Evolutionary conservation across 1,140 invertebrate genomes (phyloP).

Genomic region (Araneus ventricosus): DNA sequence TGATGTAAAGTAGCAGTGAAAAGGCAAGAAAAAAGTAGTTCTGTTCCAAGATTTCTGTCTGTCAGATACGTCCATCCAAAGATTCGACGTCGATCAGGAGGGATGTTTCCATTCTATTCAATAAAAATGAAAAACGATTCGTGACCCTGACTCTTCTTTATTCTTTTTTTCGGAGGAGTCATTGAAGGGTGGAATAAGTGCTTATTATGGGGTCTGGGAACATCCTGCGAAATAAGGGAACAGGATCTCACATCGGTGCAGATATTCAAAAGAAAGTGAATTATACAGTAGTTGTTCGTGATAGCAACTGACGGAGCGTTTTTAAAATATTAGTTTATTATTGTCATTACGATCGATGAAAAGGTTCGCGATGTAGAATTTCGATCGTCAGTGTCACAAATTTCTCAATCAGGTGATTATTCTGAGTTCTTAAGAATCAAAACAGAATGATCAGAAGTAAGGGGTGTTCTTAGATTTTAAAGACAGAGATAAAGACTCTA

Average conservation of each 20-base stretch:
- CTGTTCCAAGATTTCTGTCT: neutral
- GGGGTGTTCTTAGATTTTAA: no score
- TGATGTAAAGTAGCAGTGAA: conserved; percentile 36
- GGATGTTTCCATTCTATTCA: conserved; percentile 32
- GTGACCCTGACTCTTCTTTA: conserved; percentile 2
- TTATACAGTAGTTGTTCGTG: neutral
- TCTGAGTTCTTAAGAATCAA: neutral
- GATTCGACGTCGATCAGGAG: conserved; percentile 1
- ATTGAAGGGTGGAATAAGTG: conserved; percentile 29
- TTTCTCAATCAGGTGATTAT: conserved; percentile 4
- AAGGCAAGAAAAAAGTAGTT: neutral
- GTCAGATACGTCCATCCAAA: conserved; percentile 5
- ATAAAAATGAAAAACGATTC: conserved; percentile 29
- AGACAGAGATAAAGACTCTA: no score
- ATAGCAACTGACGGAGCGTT: neutral
- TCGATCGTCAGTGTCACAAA: conserved; percentile 3
- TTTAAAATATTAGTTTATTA: conserved; percentile 31
- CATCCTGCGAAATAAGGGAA: conserved; percentile 24
- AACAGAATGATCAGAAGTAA: no score
- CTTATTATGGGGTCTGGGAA: neutral
- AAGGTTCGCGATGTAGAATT: neutral
- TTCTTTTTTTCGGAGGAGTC: neutral
- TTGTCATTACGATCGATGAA: neutral
- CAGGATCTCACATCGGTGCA: neutral
- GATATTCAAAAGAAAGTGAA: neutral